A percentile compares a stretch with the other conserved stretches of the same genome.
Conservation (phyloP, 2,888 invertebrate species). For the Drosophila neotestacea region DNA sequence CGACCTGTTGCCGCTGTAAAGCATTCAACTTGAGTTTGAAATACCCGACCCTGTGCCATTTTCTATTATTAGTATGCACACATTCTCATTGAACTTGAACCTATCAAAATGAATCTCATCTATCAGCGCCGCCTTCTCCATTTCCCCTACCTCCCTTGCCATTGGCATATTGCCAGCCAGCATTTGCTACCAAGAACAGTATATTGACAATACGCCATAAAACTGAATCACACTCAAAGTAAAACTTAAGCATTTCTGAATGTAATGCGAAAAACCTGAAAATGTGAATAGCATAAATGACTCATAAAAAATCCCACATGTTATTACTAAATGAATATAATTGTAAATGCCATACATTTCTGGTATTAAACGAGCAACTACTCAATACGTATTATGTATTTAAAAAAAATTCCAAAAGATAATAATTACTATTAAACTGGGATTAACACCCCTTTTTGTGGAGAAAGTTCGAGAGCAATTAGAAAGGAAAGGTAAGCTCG, state of each 20-base stretch:
- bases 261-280: neutral
- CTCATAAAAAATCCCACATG: conserved; percentile 19
- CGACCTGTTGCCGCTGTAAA: conserved; percentile 36
- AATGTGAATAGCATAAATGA: conserved; percentile 18
- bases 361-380: neutral
- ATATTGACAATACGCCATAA: conserved; percentile 39
- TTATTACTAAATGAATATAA: conserved; percentile 10
- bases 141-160: neutral
- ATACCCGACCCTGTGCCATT: conserved; percentile 16
- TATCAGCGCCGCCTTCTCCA: neutral
- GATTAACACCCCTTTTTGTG: conserved; percentile 19
- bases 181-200: conserved; percentile 19
- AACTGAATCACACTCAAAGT: conserved; percentile 37
- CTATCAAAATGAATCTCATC: conserved; percentile 30
- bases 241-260: neutral
- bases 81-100: conserved; percentile 57
- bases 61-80: conserved; percentile 32
- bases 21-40: conserved; percentile 20
- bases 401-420: conserved; percentile 7
- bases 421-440: conserved; percentile 11
- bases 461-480: conserved; percentile 49
- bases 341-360: conserved; percentile 1
- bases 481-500: conserved; percentile 44
- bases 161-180: conserved; percentile 3
- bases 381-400: neutral